Conservation (phyloP, 2,113 vertebrate genomes). For the Prietella phreatophila region DNA sequence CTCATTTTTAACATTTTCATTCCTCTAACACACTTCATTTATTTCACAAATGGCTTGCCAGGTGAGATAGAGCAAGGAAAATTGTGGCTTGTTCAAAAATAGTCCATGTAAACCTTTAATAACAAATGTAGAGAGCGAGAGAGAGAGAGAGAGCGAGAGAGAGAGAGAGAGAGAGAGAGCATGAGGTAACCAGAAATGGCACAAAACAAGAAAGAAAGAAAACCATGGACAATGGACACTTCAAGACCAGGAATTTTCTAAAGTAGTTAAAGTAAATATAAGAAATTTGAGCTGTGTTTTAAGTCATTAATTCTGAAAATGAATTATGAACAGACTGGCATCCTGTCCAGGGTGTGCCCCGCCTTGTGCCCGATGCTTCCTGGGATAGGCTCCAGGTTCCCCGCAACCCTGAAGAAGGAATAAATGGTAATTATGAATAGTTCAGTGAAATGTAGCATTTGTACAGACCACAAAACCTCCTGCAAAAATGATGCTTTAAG, state of each 20-base stretch:
- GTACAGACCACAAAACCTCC: neutral
- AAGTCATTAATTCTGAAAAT: neutral
- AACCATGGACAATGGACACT: neutral
- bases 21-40: neutral
- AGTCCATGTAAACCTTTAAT: neutral
- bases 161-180: neutral
- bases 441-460: neutral
- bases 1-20: neutral
- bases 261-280: neutral
- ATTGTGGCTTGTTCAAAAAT: neutral
- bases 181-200: neutral
- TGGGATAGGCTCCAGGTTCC: no score
- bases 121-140: neutral
- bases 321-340: no score
- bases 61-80: neutral
- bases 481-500: neutral
- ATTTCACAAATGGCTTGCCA: neutral
- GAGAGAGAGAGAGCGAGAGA: neutral
- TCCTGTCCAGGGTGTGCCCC: no score
- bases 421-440: no score
- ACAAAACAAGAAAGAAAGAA: neutral
- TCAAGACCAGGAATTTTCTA: neutral
- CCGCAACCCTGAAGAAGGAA: no score
- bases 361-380: no score
- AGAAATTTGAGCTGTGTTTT: neutral